Conservation (phyloP, 2,113 vertebrate species). For the Atlantisia rogersi region DNA sequence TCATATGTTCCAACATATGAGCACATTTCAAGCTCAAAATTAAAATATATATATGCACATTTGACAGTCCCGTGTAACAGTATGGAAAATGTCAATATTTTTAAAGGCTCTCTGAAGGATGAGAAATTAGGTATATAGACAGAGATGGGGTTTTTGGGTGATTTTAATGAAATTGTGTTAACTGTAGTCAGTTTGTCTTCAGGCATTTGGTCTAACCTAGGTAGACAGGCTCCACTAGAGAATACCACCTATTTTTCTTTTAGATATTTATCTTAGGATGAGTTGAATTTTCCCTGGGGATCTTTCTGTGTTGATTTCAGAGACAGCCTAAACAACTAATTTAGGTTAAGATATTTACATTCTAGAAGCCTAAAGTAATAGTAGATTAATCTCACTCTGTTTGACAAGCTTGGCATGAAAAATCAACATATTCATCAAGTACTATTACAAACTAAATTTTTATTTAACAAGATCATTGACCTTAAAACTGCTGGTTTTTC, state of each 20-base stretch:
- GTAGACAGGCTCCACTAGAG: neutral
- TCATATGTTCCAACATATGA: neutral
- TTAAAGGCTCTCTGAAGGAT: conserved; percentile 24
- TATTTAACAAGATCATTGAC: neutral
- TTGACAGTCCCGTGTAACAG: neutral
- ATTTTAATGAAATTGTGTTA: neutral
- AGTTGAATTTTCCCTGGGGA: neutral
- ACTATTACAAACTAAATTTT: neutral
- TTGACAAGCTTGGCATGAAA: conserved; percentile 37
- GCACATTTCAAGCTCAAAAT: conserved; percentile 15
- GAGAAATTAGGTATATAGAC: neutral
- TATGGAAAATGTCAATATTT: conserved; percentile 46
- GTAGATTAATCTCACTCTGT: neutral
- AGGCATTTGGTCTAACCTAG: neutral
- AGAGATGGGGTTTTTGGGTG: rapidly evolving
- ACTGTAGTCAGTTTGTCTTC: neutral
- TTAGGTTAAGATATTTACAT: neutral
- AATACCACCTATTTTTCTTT: neutral
- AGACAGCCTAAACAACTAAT: conserved; percentile 16
- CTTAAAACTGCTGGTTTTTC: neutral
- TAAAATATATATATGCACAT: neutral
- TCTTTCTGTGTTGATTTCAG: neutral
- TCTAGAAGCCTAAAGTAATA: conserved; percentile 1
- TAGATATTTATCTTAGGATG: neutral
- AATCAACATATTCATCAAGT: conserved; percentile 5